A percentile compares a stretch with the other conserved stretches of the same genome.
These are phyloP conservation scores for Erythrolamprus reginae DNA, from an alignment of 2,113 vertebrate species.

Conservation along the genomic window DNA sequence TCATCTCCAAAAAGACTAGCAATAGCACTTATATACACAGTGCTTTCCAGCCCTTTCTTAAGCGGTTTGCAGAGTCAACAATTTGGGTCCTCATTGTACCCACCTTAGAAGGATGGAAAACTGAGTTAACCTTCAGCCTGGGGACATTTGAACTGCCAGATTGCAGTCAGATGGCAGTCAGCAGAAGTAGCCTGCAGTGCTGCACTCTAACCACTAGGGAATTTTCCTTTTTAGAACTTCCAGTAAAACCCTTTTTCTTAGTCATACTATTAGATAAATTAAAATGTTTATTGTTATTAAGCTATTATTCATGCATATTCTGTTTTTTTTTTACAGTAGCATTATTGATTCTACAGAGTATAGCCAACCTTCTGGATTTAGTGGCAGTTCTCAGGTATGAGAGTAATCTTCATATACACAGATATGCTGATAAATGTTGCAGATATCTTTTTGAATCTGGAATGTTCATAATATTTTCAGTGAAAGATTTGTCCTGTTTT, in stretches of 20 bases:
- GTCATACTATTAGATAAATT: not conserved
- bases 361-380: conserved; percentile 90
- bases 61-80: no score
- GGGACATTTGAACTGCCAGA: no score
- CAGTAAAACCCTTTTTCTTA: conserved; percentile 1
- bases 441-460: not conserved
- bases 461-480: not conserved
- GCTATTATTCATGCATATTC: conserved; percentile 36
- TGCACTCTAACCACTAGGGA: not conserved
- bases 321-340: conserved; percentile 77
- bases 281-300: conserved; percentile 41
- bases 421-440: fast-evolving
- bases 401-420: conserved; percentile 1
- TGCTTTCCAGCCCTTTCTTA: no score
- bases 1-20: no score
- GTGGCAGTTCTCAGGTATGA: conserved; percentile 85
- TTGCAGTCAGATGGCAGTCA: no score
- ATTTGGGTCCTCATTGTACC: no score
- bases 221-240: conserved; percentile 1
- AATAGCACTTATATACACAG: no score
- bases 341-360: conserved; percentile 93
- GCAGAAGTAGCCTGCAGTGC: no score
- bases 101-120: no score
- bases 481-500: not conserved
- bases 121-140: no score